Percentiles rank a stretch among this genome's conserved stretches.
Evolutionary conservation across 2,113 vertebrate species (phyloP).

Genomic region (Cinclus mexicanus): DNA sequence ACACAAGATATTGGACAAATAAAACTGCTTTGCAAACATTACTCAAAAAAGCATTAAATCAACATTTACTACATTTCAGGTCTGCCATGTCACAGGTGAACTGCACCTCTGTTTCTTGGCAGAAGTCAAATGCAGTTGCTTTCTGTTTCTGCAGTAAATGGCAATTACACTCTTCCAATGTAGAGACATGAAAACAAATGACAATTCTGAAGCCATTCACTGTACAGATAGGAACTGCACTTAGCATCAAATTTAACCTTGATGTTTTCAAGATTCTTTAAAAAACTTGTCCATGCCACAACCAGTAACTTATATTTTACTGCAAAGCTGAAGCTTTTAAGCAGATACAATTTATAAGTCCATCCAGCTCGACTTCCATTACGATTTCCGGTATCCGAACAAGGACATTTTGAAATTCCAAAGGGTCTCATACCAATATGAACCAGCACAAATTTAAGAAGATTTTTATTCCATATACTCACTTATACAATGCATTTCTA

Average conservation of each 20-base stretch:
- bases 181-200: not conserved
- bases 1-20: slow-evolving; percentile 16
- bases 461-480: slow-evolving; percentile 67
- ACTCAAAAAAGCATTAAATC: not conserved
- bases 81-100: not conserved
- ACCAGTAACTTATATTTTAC: not conserved
- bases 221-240: not conserved
- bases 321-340: not conserved
- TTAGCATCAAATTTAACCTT: not conserved
- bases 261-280: not conserved
- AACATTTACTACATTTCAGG: not conserved
- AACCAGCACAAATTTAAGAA: not conserved
- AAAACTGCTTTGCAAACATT: not conserved
- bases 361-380: not conserved
- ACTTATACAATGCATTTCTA: slow-evolving; percentile 98
- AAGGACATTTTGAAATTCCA: not conserved
- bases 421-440: not conserved
- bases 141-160: not conserved
- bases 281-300: not conserved
- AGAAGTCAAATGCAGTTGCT: not conserved
- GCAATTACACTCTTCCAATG: not conserved
- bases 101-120: not conserved
- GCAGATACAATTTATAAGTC: not conserved
- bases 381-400: not conserved
- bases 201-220: not conserved